These are phyloP conservation scores for Drosophila varians DNA, from an alignment of 1,140 invertebrate genomes.

Conservation along the genomic window DNA sequence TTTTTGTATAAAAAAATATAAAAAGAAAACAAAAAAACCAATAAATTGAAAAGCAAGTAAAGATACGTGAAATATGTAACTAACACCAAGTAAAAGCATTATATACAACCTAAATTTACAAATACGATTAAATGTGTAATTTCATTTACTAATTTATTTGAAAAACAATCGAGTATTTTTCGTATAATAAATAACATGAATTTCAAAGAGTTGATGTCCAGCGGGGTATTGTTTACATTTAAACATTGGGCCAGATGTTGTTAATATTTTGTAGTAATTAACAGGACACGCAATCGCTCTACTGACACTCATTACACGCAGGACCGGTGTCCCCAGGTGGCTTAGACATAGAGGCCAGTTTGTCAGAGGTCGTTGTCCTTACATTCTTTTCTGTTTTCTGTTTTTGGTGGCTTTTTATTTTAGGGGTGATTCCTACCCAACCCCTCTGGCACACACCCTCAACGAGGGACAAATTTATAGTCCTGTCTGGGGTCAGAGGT, in stretches of 20 bases:
- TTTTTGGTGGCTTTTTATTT: constrained; percentile 16
- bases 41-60: constrained; percentile 47
- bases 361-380: constrained; percentile 48
- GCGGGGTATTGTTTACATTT: not conserved
- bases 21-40: constrained; percentile 26
- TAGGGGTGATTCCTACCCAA: constrained; percentile 34
- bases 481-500: constrained; percentile 40
- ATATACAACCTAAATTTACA: constrained; percentile 53
- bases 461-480: constrained; percentile 15
- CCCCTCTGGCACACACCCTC: constrained; percentile 11
- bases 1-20: constrained; percentile 53
- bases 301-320: constrained; percentile 32
- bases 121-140: constrained; percentile 35
- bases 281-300: constrained; percentile 53
- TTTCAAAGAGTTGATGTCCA: constrained; percentile 35
- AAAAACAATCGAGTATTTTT: constrained; percentile 71
- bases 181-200: constrained; percentile 72
- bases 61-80: constrained; percentile 67
- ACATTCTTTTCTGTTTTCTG: too few relatives aligned
- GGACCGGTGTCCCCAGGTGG: constrained; percentile 23
- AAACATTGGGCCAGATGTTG: constrained; percentile 51
- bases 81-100: constrained; percentile 71
- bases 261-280: constrained; percentile 56
- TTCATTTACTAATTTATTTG: constrained; percentile 75
- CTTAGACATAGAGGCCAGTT: constrained; percentile 14